phyloP scores from a whole-genome alignment of 2,113 vertebrate genomes.

The Myiagra hebetior region DNA sequence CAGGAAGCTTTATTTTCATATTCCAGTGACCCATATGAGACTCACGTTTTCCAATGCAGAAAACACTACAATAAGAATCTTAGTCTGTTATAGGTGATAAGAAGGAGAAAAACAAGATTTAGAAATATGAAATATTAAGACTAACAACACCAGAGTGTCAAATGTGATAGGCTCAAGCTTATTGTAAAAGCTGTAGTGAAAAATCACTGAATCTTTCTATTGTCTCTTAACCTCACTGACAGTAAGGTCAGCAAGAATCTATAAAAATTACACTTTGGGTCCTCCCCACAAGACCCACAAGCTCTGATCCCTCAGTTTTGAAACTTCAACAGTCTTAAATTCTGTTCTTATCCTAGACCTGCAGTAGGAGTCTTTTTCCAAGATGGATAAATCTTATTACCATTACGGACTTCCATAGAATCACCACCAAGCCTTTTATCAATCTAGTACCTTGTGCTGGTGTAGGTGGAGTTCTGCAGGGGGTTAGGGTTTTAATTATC shows the following conservation, averaged over 20 bases:
- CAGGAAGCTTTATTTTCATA: neutral
- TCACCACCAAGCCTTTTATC: neutral
- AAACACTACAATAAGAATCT: neutral
- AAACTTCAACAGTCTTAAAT: neutral
- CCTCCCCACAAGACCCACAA: neutral
- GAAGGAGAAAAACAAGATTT: neutral
- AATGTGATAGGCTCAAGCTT: neutral
- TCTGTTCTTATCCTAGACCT: neutral
- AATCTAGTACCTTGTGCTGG: conserved; percentile 26
- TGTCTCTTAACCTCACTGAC: neutral
- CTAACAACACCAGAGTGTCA: neutral
- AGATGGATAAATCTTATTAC: neutral
- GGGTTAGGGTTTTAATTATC: conserved; percentile 13
- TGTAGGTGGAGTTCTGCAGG: neutral
- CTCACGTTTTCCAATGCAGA: neutral
- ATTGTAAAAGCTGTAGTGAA: neutral
- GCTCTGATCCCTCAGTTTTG: neutral
- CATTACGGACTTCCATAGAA: neutral
- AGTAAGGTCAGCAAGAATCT: neutral
- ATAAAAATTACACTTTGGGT: neutral
- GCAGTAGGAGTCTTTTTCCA: neutral
- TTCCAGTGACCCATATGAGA: neutral
- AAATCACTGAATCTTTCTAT: neutral
- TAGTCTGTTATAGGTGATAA: neutral
- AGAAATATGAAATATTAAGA: neutral